Evolutionary conservation across 2,888 invertebrate species (phyloP), one percentile per base, ranked within the genome.

Genomic region (Macrophya annulata): DNA sequence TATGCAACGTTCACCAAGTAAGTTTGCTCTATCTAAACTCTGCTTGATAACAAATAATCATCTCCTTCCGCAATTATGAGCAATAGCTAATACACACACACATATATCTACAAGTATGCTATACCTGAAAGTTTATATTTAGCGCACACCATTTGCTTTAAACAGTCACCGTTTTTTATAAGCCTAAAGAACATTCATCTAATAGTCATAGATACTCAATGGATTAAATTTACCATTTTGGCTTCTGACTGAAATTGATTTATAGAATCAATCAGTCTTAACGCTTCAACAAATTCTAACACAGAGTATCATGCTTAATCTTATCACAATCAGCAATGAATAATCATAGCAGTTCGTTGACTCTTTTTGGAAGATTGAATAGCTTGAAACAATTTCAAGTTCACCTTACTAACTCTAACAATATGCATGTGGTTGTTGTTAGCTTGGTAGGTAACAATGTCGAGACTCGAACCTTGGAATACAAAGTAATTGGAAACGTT

Each of bases 1-100:
- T 96, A 97, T 92, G 98, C 98, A 85, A 97, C 98, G 86, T 96
- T 98, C 88, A 96, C 97, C 91, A 98, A 98, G 98, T 98, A 94
- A 96, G 97, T 96, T 84, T 8, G 40, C 25, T 71, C 77, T 59
- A 10, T 31, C 6, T 37, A 5, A 55, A 55, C n/a, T 5, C n/a
- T 9, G n/a, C 25, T 55, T 51, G 37, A 77, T 31, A 31, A 55
- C 77, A 77, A 51, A 55, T 51, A 51, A 77, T 51, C 77, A 37
- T 31, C 6, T n/a, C 17, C 9, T 48, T 51, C 55, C 77, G 17
- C 51, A 55, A 17, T 51, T 10, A 17, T 0, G 31, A 37, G 45
- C 43, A 31, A 62, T 59, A 40, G 25, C 25, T n/a, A 43, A 12
- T 55, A 9, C 55, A 37, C 40, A 4, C 12, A 4, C 15, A 37